phyloP scores from a whole-genome alignment of 2,888 invertebrate species.

The Mylabris sibirica region DNA sequence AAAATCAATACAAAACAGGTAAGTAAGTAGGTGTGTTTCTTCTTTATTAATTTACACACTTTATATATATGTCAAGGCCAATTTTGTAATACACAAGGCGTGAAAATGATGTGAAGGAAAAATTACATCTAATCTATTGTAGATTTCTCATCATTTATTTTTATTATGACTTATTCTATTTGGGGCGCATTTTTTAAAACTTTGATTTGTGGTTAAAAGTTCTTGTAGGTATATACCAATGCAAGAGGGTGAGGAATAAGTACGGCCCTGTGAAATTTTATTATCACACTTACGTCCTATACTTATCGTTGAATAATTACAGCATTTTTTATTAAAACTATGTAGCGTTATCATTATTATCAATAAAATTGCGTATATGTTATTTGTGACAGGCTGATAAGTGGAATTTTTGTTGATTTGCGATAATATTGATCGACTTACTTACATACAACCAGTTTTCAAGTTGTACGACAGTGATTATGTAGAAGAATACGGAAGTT shows the following conservation, averaged over 20 bases:
- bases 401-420: no score
- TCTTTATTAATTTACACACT: not conserved
- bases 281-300: no score
- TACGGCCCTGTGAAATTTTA: not conserved
- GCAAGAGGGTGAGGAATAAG: no score
- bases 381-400: not conserved
- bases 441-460: no score
- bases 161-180: not conserved
- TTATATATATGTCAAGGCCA: not conserved
- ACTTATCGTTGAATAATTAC: no score
- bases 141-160: not conserved
- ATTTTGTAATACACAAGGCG: not conserved
- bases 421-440: no score
- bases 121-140: not conserved
- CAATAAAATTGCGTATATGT: not conserved
- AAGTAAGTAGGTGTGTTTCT: not conserved
- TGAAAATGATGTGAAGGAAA: not conserved
- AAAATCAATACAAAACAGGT: not conserved
- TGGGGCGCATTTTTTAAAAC: no score
- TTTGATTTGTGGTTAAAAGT: no score
- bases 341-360: not conserved
- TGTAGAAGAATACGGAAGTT: not conserved
- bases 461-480: no score
- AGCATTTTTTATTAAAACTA: no score
- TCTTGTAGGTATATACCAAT: no score